Base-by-base conservation (phyloP, 2,113 vertebrate genomes). In the Nyctereutes procyonoides region DNA sequence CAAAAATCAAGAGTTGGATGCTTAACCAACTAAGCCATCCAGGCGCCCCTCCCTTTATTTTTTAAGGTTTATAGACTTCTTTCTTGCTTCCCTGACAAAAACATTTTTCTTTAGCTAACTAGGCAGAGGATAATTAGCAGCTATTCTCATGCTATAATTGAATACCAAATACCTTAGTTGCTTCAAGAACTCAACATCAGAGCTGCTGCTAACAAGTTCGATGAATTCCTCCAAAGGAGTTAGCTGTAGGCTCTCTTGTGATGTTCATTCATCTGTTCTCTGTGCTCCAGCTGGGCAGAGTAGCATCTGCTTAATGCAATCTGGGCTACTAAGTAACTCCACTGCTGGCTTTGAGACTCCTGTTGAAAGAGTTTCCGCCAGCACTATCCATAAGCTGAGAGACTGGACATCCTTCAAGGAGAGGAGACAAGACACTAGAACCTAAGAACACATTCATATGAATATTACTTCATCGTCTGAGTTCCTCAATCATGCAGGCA, bases 211-310 rank as follows among this genome's bases (percentile, higher is more conserved):
- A 98, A 99, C 99, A 90, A 99, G 99, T 97, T 99, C 99, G 99
- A 99, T 99, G 98, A 99, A 99, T 96, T 99, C 99, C 98, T 99
- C 99, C 15, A 99, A 99, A 98, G 99, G 99, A 94, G 99, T 99
- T 99, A 99, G 90, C 99, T 99, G 98, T 99, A 99, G 97, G 99
- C 99, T 98, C 99, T 99, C 98, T 99, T 99, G 99, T 99, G 99
- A 97, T 99, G 99, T 93, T 99, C 99, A 80, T 99, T 99, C 99
- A 99, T 98, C 98, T 99, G 99, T 98, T 99, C 99, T 97, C 99
- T 98, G 98, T 99, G 99, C 98, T 99, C 99, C 98, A 99, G 98
- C 98, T 99, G 99, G 97, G 99, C 98, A 19, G 97, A 99, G 98
- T 74, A 99, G 98, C 99, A 99, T 99, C 93, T 99, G 98, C 98